Base-by-base conservation (phyloP, 2,113 vertebrate species). In the Struthidea cinerea region DNA sequence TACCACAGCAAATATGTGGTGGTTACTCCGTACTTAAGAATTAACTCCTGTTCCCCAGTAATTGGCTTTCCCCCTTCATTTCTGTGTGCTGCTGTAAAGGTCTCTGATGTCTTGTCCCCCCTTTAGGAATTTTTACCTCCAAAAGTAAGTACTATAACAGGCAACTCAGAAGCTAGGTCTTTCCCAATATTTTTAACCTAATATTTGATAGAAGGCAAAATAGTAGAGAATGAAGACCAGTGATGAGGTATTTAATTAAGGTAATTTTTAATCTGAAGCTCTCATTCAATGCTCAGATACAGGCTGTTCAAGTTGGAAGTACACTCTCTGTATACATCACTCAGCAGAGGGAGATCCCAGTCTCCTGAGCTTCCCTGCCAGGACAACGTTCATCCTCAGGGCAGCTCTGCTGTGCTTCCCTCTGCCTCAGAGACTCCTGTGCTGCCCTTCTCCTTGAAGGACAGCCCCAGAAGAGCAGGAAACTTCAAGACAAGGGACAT, bases 221-320 rank as follows among this genome's bases (percentile, higher is more conserved):
- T 7, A 30, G 7, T n/a, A 57, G 33, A 86, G 27, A 77, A 86
- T 15, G 35, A 75, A 84, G 30, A 49, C 41, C 1, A 1, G 33
- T 7, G 18, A 65, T n/a, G 14, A 81, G 50, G n/a, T 56, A 33
- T 61, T 64, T 61, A 50, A 50, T 74, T 8, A 74, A 71, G n/a
- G 27, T 26, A 1, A 46, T 61, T 41, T 84, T 84, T 65, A 68
- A 84, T 7, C 7, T 37, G 55, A 61, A 73, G 24, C 24, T 91
- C 1, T 0, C 17, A 28, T 27, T 39, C 46, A 61, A 0, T 67
- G 47, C 71, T 81, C 55, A 57, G 49, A 46, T 3, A 16, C 2
- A 1, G 28, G 55, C 47, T 89, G 44, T 18, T 63, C 20, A 44
- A 71, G 30, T 11, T 64, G 67, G 33, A 90, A 85, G 49, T 30